These are phyloP conservation scores for Pangasius mekongensis DNA, from an alignment of 2,797 vertebrate genomes.

Conservation along the genomic window DNA sequence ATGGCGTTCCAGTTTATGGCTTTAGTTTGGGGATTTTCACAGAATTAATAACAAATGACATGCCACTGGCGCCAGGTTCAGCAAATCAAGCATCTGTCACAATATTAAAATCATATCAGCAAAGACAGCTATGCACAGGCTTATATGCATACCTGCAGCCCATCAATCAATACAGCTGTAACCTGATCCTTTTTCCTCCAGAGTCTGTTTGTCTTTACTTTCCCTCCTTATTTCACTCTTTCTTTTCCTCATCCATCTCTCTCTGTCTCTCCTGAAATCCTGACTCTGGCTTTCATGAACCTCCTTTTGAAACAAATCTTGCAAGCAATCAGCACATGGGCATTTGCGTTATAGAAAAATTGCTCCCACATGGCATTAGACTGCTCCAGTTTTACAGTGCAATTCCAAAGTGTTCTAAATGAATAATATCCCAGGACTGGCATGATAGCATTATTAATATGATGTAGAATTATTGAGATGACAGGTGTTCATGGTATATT, in stretches of 20 bases:
- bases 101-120: slow-evolving; percentile 49
- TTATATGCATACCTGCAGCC: slow-evolving; percentile 11
- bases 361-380: slow-evolving; percentile 41
- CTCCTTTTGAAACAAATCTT: slow-evolving; percentile 37
- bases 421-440: slow-evolving; percentile 18
- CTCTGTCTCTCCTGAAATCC: slow-evolving; percentile 26
- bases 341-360: slow-evolving; percentile 42
- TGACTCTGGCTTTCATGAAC: slow-evolving; percentile 22
- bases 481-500: slow-evolving; percentile 10
- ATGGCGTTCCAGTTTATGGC: slow-evolving; percentile 45
- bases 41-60: slow-evolving; percentile 54
- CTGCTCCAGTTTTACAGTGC: not conserved
- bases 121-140: slow-evolving; percentile 20
- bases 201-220: not conserved
- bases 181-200: not conserved
- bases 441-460: slow-evolving; percentile 26
- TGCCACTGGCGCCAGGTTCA: slow-evolving; percentile 21
- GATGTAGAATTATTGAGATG: slow-evolving; percentile 18
- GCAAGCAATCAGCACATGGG: slow-evolving; percentile 47
- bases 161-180: slow-evolving; percentile 25
- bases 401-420: not conserved
- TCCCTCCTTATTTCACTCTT: slow-evolving; percentile 8
- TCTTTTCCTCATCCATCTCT: slow-evolving; percentile 9
- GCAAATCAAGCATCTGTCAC: slow-evolving; percentile 44
- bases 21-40: slow-evolving; percentile 53